Evolutionary conservation across 2,888 invertebrate genomes (phyloP), one percentile per base, ranked within the genome.

Genomic region (Celastrina argiolus): DNA sequence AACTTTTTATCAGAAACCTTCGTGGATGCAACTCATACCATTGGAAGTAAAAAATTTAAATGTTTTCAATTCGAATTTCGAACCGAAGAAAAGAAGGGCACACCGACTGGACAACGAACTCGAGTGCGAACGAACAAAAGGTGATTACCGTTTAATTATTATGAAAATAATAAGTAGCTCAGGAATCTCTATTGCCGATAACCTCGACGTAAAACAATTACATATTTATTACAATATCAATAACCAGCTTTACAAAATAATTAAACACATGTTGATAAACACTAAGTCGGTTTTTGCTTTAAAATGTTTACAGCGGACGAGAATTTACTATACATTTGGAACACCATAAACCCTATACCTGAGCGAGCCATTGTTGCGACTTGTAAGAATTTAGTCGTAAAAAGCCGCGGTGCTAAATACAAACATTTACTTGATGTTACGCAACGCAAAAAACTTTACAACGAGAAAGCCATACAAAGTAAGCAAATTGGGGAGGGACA

Each of bases 401-500:
- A 59, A 59, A 28, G 12, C 41, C 31, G 34, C n/a, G 36, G 45
- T 16, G 8, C 56, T 28, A 28, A 41, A 63, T 16, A 63, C 63
- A n/a, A 41, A 63, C 26, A 41, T 39, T 36, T 63, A 63, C 26
- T 16, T 14, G 7, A 16, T 63, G 18, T 63, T n/a, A 22, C 22
- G 63, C 22, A 39, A 39, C 39, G 61, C 12, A 22, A 34, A 63
- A 63, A 61, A 61, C 6, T 8, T 28, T 31, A 58, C 45, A 45
- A n/a, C 31, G 58, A 58, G 31, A 58, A 58, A 58, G 31, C 31
- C 16, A 51, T 51, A 51, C 51, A 51, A 51, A 51, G 12, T 51
- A 22, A 51, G 51, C 12, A 51, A 26, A 18, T 10, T 8, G 51
- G 12, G 12, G 22, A 51, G 51, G 14, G 26, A 51, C 26, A 51